Percentiles rank a stretch among this genome's conserved stretches.
Conservation (phyloP, 1,140 invertebrate species). For the Calosoma granatense region DNA sequence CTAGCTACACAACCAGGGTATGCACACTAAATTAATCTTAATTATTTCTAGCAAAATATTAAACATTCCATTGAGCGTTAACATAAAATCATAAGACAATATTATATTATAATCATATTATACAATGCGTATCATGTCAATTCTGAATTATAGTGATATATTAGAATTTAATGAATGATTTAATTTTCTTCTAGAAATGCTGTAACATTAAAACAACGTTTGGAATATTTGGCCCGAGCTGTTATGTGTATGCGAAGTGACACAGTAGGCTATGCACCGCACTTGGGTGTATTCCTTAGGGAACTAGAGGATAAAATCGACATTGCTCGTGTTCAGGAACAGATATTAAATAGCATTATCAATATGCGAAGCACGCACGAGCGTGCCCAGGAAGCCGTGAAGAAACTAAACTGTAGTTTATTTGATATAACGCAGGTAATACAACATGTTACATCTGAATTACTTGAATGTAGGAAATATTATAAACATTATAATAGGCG, state of each 20-base stretch:
- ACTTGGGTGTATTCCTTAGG: conserved; percentile 75
- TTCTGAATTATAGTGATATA: too few relatives aligned
- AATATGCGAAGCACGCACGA: conserved; percentile 38
- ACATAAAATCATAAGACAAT: too few relatives aligned
- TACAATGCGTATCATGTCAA: too few relatives aligned
- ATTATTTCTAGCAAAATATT: too few relatives aligned
- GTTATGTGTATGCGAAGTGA: conserved; percentile 90
- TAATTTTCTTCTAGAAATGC: conserved; percentile 39
- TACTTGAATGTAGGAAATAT: too few relatives aligned
- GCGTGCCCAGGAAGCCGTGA: conserved; percentile 36
- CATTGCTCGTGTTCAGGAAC: conserved; percentile 70
- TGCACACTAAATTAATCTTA: conserved; percentile 21
- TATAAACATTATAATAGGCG: too few relatives aligned
- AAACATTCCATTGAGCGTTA: too few relatives aligned
- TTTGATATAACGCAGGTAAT: conserved; percentile 54
- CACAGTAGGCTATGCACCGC: conserved; percentile 61
- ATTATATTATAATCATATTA: too few relatives aligned
- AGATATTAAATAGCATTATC: conserved; percentile 53
- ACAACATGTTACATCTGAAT: not conserved
- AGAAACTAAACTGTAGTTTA: conserved; percentile 48
- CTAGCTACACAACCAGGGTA: conserved; percentile 75
- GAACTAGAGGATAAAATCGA: conserved; percentile 92
- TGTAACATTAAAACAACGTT: conserved; percentile 57
- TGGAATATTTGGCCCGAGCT: conserved; percentile 88
- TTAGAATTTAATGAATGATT: not conserved